Conservation (phyloP, 2,797 vertebrate species). For the Intellagama lesueurii region DNA sequence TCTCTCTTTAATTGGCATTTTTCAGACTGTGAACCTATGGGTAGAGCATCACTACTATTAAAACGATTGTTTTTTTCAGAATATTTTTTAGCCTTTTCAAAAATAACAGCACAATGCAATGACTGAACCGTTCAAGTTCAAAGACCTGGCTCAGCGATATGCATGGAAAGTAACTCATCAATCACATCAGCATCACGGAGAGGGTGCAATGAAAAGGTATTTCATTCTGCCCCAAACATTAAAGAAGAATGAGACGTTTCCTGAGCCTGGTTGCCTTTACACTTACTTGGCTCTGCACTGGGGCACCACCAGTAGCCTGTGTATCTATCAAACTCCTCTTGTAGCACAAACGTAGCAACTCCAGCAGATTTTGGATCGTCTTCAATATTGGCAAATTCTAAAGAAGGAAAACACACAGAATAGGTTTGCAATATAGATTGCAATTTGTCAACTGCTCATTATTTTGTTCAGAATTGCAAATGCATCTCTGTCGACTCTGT, state of each 20-base stretch:
- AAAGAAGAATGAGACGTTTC: not conserved
- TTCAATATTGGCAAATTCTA: constrained; percentile 81
- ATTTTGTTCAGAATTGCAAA: not conserved
- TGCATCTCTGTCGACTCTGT: not conserved
- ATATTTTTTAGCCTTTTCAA: not conserved
- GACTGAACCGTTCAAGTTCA: not conserved
- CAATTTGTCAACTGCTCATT: not conserved
- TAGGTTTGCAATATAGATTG: not conserved
- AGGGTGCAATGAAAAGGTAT: not conserved
- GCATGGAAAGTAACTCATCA: too few relatives aligned
- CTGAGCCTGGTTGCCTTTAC: too few relatives aligned
- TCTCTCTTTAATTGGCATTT: too few relatives aligned
- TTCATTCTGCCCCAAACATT: not conserved
- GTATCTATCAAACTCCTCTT: constrained; percentile 87
- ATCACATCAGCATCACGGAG: too few relatives aligned
- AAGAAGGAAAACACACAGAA: not conserved
- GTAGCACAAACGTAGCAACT: constrained; percentile 84
- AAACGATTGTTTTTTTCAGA: not conserved
- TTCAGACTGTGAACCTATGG: not conserved
- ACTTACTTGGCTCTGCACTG: constrained; percentile 78
- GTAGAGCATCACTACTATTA: not conserved
- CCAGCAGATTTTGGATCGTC: constrained; percentile 85
- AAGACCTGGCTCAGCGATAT: too few relatives aligned
- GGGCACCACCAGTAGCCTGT: constrained; percentile 88
- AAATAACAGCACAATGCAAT: not conserved